A percentile compares a stretch with the other conserved stretches of the same genome.
Evolutionary conservation across 2,113 vertebrate species (phyloP).

Genomic region (Grammomys surdaster): DNA sequence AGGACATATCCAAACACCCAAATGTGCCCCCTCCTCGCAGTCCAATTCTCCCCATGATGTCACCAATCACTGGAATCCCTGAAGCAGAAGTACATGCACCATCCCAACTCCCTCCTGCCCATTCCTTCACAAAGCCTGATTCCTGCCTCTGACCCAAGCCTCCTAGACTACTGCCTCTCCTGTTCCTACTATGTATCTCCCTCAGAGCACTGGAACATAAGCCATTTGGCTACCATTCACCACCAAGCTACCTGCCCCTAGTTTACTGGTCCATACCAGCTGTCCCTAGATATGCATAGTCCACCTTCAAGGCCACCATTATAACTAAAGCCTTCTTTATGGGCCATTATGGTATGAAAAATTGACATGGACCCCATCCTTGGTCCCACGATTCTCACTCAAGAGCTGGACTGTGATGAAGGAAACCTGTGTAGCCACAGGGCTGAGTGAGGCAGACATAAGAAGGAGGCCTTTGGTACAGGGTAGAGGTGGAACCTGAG

Average conservation of each 20-base stretch:
- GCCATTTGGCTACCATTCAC: neutral
- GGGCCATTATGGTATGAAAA: neutral
- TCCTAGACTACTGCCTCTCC: neutral
- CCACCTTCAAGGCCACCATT: neutral
- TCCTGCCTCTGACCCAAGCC: neutral
- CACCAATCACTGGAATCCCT: neutral
- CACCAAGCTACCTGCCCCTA: neutral
- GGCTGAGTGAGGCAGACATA: neutral
- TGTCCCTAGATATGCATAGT: neutral
- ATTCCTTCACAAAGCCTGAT: neutral
- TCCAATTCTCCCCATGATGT: neutral
- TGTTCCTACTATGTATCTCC: neutral
- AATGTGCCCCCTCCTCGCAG: neutral
- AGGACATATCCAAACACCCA: neutral
- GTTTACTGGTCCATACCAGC: neutral
- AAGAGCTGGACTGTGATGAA: neutral
- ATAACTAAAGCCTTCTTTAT: neutral
- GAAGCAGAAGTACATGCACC: neutral
- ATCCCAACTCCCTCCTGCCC: neutral
- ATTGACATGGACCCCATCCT: neutral
- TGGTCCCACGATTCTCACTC: neutral
- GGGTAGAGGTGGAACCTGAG: neutral
- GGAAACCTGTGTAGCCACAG: neutral
- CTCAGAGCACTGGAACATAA: neutral
- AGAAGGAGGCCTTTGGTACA: neutral